Base-by-base conservation (phyloP, 1,140 invertebrate genomes). In the Lepidurus couesii region DNA sequence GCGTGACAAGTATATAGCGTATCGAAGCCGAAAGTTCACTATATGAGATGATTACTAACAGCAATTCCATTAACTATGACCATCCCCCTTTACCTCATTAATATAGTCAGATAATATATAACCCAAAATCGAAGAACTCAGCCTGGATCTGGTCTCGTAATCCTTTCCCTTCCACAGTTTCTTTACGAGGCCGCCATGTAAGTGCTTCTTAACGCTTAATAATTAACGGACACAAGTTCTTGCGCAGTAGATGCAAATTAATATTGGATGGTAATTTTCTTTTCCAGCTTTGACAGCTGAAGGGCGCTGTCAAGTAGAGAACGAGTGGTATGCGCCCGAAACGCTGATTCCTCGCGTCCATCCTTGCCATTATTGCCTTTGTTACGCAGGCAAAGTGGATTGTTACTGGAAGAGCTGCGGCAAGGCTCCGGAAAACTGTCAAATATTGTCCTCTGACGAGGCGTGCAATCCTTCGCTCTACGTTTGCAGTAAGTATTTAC, bases 401-500 rank as follows among this genome's bases (percentile, higher is more conserved):
- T 82, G 81, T 75, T 82, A 80, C 76, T 81, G 81, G 81, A 82
- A 82, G 74, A 78, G 80, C 73, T 82, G 81, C 74, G 79, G 76
- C 7, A 79, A 80, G 16, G 44, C 80, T 26, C 81, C 81, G 0
- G 81, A 82, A 21, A 81, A 81, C n/a, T 82, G 81, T 75, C 44
- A 78, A 11, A 76, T 73, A 42, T 77, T 82, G 24, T 65, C 65
- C 42, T 80, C 73, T 43, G 75, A 81, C 26, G 81, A 77, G 5
- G 78, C 80, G 34, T 82, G 81, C 75, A 80, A 80, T 47, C 79
- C 80, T 74, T 80, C 80, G 8, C 76, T 80, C 11, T 80, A 80
- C 75, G n/a, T 80, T 74, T 80, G 80, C 78, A 53, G 80, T 80
- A 80, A 77, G 77, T 75, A 42, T 42, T 77, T 9, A 44, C 26